Evolutionary conservation across 2,888 invertebrate genomes (phyloP).

Genomic region (Orthosia incerta): DNA sequence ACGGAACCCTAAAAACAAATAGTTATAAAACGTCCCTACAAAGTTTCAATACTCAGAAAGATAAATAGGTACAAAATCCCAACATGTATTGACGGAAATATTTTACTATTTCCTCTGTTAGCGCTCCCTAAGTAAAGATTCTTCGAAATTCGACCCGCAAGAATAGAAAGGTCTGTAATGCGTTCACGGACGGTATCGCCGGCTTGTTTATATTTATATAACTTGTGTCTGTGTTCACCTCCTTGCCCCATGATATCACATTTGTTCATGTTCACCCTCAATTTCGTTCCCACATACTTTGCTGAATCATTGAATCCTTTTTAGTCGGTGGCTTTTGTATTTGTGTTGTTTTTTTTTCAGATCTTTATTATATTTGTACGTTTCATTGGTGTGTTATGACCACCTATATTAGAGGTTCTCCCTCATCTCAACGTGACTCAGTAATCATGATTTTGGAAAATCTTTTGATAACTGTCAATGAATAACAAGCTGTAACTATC

Average conservation of each 20-base stretch:
- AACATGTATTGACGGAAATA: slow-evolving; percentile 30
- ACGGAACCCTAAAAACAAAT: neutral
- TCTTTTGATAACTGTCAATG: neutral
- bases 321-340: slow-evolving; percentile 26
- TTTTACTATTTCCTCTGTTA: slow-evolving; percentile 50
- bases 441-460: neutral
- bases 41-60: slow-evolving; percentile 14
- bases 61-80: slow-evolving; percentile 15
- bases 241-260: slow-evolving; percentile 57
- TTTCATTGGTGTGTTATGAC: neutral
- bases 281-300: slow-evolving; percentile 55
- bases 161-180: slow-evolving; percentile 64
- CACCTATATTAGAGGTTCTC: neutral
- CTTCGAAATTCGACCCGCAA: slow-evolving; percentile 63
- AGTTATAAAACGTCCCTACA: neutral
- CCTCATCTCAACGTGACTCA: neutral
- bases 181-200: slow-evolving; percentile 58
- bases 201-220: slow-evolving; percentile 61
- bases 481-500: neutral
- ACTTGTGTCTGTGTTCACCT: slow-evolving; percentile 53
- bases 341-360: neutral
- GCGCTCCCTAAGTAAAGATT: slow-evolving; percentile 60
- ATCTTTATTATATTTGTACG: slow-evolving; percentile 13
- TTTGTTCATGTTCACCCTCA: slow-evolving; percentile 59
- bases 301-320: slow-evolving; percentile 62